Base-by-base conservation (phyloP, 2,888 invertebrate genomes). In the Tachina lurida region DNA sequence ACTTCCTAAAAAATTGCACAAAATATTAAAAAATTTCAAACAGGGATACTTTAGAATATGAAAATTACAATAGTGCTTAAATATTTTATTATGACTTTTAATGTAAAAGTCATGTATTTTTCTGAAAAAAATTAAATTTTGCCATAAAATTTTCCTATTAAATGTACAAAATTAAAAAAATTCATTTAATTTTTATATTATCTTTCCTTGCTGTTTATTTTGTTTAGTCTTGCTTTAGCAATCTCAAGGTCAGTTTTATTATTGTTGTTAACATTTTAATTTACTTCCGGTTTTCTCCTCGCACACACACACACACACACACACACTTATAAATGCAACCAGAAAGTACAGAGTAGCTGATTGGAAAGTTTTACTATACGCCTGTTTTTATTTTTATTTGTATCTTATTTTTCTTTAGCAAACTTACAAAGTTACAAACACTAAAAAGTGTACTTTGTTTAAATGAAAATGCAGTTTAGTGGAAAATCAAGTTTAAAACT, bases 251-350 rank as follows among this genome's bases (percentile, higher is more conserved):
- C 86, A 86, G 83, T 76, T 82, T 70, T 76, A 76, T 82, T 58
- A 86, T 86, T 71, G 81, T 80, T 80, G 63, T 70, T 71, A 68
- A 60, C 60, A 81, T 31, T 63, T 74, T 43, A 45, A 19, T 75
- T 62, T 39, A 86, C 86, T 86, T 83, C 86, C 86, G 86, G 83
- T 86, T 86, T 86, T 86, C 86, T 86, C 86, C 79, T 71, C 13
- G 12, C 62, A 17, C 22, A 56, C 5, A 75, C 31, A 63, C 19
- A 31, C 39, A 79, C 19, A 43, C 43, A 39, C 45, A 15, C 19
- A 15, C 39, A 54, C 49, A 10, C 60, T 2, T 22, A 15, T 2
- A 31, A 41, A 43, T 12, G 3, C 41, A 15, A 17, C 22, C 43
- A 67, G 41, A 10, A 4, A 10, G 63, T 47, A 56, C 65, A 17